A percentile compares a stretch with the other conserved stretches of the same genome.
Evolutionary conservation across 2,113 vertebrate genomes (phyloP).

Genomic region (Terrapene triunguis): DNA sequence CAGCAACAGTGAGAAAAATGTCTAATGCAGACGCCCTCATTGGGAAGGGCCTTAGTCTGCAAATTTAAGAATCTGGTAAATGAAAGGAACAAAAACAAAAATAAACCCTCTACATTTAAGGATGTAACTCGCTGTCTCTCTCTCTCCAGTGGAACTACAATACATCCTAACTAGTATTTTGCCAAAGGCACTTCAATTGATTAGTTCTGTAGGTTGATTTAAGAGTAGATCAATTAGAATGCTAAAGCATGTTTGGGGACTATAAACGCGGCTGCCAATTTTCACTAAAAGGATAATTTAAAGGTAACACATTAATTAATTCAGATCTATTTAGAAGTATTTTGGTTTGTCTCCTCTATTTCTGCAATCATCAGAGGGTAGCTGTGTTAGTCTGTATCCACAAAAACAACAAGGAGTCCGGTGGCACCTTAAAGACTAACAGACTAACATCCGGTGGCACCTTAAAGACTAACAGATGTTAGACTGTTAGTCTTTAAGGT

Average conservation of each 20-base stretch:
- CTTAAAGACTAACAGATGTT: no score
- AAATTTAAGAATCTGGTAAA: not conserved
- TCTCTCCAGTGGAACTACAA: not conserved
- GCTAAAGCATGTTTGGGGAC: conserved; percentile 23
- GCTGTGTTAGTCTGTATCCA: no score
- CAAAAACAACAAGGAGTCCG: no score
- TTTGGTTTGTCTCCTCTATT: conserved; percentile 23
- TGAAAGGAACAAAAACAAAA: not conserved
- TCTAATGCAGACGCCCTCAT: not conserved
- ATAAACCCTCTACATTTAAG: not conserved
- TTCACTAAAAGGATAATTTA: conserved; percentile 41
- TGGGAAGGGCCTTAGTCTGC: not conserved
- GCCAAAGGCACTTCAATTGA: conserved; percentile 27
- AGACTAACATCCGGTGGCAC: no score
- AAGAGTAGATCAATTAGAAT: conserved; percentile 27
- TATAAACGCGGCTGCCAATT: conserved; percentile 15
- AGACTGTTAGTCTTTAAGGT: no score
- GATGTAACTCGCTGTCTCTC: not conserved
- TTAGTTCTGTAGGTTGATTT: conserved; percentile 34
- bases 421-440: no score
- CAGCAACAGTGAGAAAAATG: not conserved
- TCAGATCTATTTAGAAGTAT: not conserved
- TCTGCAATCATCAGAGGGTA: not conserved
- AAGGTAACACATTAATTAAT: conserved; percentile 21
- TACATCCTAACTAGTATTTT: not conserved